A percentile compares a stretch with the other conserved stretches of the same genome.
These are phyloP conservation scores for Cynodonichthys magdalenae DNA, from an alignment of 2,797 vertebrate species.

Conservation along the genomic window DNA sequence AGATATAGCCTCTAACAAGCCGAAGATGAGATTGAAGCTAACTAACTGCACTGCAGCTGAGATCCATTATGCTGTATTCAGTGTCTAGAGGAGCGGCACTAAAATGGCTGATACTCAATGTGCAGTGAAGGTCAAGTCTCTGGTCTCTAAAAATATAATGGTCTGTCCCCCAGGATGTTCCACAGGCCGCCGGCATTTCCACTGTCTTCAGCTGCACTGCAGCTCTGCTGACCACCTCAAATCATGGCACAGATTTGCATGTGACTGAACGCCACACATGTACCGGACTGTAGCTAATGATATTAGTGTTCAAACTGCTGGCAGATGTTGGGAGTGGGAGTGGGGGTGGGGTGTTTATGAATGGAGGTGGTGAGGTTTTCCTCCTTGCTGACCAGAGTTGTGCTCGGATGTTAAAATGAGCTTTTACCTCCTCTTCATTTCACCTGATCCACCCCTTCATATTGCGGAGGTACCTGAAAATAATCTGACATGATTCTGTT, in stretches of 20 bases:
- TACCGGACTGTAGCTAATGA: conserved; percentile 58
- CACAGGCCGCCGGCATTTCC: conserved; percentile 73
- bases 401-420: conserved; percentile 43
- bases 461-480: conserved; percentile 73
- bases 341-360: conserved; percentile 68
- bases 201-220: conserved; percentile 64
- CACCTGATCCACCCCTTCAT: conserved; percentile 10
- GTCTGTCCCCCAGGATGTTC: conserved; percentile 80
- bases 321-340: conserved; percentile 13
- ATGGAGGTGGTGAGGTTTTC: conserved; percentile 74
- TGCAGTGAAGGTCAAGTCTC: conserved; percentile 83
- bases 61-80: conserved; percentile 72
- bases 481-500: conserved; percentile 75
- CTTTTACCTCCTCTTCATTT: conserved; percentile 13
- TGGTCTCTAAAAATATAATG: conserved; percentile 83
- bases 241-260: conserved; percentile 63
- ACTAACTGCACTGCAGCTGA: conserved; percentile 73
- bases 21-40: conserved; percentile 69
- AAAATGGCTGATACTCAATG: conserved; percentile 81
- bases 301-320: conserved; percentile 50
- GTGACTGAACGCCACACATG: conserved; percentile 66
- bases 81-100: conserved; percentile 68
- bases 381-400: conserved; percentile 54
- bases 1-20: conserved; percentile 66
- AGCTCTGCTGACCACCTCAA: conserved; percentile 63